Percentiles rank a stretch among this genome's conserved stretches.
Evolutionary conservation across 2,113 vertebrate genomes (phyloP).

Genomic region (Collichthys lucidus): DNA sequence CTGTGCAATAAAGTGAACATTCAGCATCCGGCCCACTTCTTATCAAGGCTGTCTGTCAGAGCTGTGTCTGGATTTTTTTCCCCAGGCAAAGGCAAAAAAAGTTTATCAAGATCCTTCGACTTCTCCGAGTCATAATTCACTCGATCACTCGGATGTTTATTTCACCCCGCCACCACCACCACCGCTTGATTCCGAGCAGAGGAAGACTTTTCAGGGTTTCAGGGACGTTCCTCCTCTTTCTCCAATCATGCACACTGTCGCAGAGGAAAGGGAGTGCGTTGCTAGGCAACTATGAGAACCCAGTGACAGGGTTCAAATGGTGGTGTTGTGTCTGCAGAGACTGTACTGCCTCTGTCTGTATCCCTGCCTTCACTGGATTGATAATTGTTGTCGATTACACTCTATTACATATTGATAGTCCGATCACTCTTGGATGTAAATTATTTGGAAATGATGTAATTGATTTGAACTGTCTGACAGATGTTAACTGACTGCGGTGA

Average conservation of each 20-base stretch:
- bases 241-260: constrained; percentile 79
- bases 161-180: constrained; percentile 50
- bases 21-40: neutral
- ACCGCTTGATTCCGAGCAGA: constrained; percentile 78
- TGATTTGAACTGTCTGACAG: neutral
- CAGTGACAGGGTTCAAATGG: constrained; percentile 76
- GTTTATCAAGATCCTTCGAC: constrained; percentile 50
- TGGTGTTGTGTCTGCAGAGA: constrained; percentile 68
- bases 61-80: constrained; percentile 31
- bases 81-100: constrained; percentile 1
- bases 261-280: constrained; percentile 77
- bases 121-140: constrained; percentile 44
- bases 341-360: constrained; percentile 15
- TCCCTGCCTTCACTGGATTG: constrained; percentile 26
- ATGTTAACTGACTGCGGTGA: constrained; percentile 2
- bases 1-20: constrained; percentile 9
- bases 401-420: constrained; percentile 23
- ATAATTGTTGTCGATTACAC: neutral
- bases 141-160: constrained; percentile 48
- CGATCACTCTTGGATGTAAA: neutral
- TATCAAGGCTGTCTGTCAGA: constrained; percentile 26
- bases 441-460: constrained; percentile 25
- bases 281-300: constrained; percentile 85
- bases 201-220: constrained; percentile 76
- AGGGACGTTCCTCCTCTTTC: constrained; percentile 74